Percentiles rank a stretch among this genome's conserved stretches.
Evolutionary conservation across 2,113 vertebrate genomes (phyloP).

Genomic region (Vidua macroura): DNA sequence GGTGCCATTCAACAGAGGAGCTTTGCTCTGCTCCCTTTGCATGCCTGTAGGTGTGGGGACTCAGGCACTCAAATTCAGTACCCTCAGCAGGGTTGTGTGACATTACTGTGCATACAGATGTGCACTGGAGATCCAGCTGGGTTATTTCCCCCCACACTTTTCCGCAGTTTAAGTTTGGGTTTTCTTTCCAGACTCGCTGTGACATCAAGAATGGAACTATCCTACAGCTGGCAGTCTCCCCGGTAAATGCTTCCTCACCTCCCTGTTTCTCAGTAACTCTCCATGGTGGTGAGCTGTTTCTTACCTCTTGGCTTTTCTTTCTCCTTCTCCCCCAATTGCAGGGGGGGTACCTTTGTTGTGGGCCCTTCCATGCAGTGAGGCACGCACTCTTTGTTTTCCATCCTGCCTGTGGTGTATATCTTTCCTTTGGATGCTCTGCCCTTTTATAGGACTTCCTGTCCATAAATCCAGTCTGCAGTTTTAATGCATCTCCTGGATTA

Average conservation of each 20-base stretch:
- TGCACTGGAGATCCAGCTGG: neutral
- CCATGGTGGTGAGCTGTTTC: neutral
- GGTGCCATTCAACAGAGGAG: neutral
- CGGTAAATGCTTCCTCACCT: conserved; percentile 69
- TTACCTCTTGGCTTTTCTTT: neutral
- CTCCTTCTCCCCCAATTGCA: neutral
- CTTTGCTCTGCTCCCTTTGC: neutral
- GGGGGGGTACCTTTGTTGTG: neutral
- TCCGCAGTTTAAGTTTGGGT: neutral
- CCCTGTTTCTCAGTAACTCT: neutral
- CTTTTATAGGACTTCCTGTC: neutral
- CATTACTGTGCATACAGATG: neutral
- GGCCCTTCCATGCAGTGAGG: neutral
- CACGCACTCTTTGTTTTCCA: neutral
- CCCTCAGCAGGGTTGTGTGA: neutral
- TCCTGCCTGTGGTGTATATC: neutral
- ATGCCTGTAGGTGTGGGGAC: neutral
- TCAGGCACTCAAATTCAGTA: neutral
- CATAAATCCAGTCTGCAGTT: neutral
- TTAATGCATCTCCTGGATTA: neutral
- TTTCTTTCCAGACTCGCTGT: conserved; percentile 85
- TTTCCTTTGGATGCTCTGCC: neutral
- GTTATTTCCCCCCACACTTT: neutral
- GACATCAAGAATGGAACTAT: conserved; percentile 99
- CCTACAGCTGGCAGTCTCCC: conserved; percentile 92